Base-by-base conservation (phyloP, 2,797 vertebrate genomes). In the Brachyrhaphis roseni region DNA sequence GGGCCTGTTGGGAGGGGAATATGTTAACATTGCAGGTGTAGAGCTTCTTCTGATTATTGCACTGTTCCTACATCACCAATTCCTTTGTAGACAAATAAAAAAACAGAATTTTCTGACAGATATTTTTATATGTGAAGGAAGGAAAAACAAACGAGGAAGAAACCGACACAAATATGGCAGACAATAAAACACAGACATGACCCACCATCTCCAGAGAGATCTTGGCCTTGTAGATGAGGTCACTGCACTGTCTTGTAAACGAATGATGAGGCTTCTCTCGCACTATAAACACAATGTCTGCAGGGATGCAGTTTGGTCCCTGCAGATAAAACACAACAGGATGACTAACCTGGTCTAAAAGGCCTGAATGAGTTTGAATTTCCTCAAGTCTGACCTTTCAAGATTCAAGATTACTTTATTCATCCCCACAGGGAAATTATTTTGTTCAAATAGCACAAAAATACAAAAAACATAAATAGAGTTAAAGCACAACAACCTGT, bases 221-320 rank as follows among this genome's bases (percentile, higher is more conserved):
- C 31, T 87, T 78, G 53, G 87, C 77, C 0, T 95, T 93, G n/a
- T 96, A 96, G 78, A 96, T 78, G 62, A 99, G 93, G 88, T 98
- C 89, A 82, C 97, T 82, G 0, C 91, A 77, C 0, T 93, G 86
- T 76, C 98, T 94, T 47, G 77, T 88, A 74, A 99, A 99, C 53
- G 93, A 85, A 0, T 94, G 89, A 76, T 99, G 98, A 20, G 86
- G 88, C 86, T 98, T 98, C 93, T 98, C 97, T 72, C 93, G 96
- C 26, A 99, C 95, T 0, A 97, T 90, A 49, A 99, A 99, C 84
- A 97, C 95, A 82, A 99, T 97, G 90, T 99, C 97, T 0, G 97
- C 96, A 8, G 98, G 97, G 84, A 98, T 97, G 76, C 94, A 85
- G 78, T 98, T 98, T 2, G 97, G 97, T 45, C 98, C 97, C 98